These are phyloP conservation scores for Abscondita cerata DNA, from an alignment of 2,888 invertebrate species.

Conservation along the genomic window DNA sequence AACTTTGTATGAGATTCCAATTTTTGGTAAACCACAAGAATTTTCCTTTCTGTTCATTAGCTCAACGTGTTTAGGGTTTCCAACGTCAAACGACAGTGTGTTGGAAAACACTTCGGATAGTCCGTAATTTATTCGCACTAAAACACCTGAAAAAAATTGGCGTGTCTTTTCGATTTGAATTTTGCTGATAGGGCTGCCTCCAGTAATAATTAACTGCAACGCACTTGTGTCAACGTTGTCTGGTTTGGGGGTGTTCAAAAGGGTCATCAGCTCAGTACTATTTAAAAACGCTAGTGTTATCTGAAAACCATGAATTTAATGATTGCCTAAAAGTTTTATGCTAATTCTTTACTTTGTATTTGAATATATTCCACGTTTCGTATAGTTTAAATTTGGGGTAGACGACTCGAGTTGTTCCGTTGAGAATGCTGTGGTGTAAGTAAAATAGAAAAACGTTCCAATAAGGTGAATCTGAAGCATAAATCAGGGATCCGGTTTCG, in stretches of 20 bases:
- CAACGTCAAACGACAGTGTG: neutral
- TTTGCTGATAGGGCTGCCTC: neutral
- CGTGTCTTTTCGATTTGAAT: neutral
- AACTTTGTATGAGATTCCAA: slow-evolving; percentile 3
- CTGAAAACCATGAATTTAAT: too few relatives aligned
- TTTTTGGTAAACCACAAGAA: neutral
- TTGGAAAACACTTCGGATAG: neutral
- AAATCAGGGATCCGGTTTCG: neutral
- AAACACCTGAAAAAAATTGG: neutral
- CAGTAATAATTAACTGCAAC: neutral
- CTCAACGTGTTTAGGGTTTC: neutral
- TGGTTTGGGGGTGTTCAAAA: neutral
- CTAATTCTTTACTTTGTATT: neutral
- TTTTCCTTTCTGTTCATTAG: neutral
- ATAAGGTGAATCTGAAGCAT: neutral
- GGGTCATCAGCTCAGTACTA: neutral
- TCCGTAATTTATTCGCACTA: neutral
- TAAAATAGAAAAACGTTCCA: neutral
- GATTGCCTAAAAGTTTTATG: too few relatives aligned
- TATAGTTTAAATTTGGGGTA: slow-evolving; percentile 34
- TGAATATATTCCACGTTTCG: neutral
- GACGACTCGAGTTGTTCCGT: slow-evolving; percentile 42
- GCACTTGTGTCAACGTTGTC: neutral
- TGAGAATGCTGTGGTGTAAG: neutral
- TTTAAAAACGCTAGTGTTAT: neutral